These are phyloP conservation scores for Oreochromis tanganicae DNA, from an alignment of 2,113 vertebrate genomes.

Conservation along the genomic window DNA sequence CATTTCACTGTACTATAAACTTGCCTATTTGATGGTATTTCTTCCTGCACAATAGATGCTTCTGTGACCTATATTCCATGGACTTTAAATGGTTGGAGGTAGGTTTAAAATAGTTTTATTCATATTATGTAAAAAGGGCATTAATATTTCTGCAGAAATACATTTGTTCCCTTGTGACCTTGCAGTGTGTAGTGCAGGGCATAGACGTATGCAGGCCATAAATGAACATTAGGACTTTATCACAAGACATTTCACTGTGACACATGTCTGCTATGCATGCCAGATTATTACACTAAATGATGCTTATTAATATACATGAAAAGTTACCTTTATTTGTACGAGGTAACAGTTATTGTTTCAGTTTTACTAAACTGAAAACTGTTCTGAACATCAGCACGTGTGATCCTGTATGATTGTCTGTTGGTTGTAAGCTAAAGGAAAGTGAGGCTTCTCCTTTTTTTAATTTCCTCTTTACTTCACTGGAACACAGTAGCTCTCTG, in stretches of 20 bases:
- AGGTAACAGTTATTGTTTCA: neutral
- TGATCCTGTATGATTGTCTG: neutral
- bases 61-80: neutral
- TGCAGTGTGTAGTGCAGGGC: neutral
- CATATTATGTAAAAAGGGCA: neutral
- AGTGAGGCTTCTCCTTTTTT: neutral
- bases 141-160: neutral
- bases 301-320: neutral
- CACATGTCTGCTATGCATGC: neutral
- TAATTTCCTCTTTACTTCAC: slow-evolving; percentile 1
- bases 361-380: neutral
- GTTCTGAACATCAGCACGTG: neutral
- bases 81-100: neutral
- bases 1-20: neutral
- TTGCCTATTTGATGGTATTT: neutral
- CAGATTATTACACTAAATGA: neutral
- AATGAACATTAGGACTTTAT: neutral
- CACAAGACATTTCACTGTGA: neutral
- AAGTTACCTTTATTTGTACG: neutral
- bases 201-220: neutral
- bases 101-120: neutral
- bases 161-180: neutral
- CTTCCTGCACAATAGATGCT: neutral
- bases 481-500: slow-evolving; percentile 64
- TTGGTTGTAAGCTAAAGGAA: neutral